Evolutionary conservation across 2,797 vertebrate genomes (phyloP), one percentile per base, ranked within the genome.

Genomic region (Chaetophractus vellerosus): DNA sequence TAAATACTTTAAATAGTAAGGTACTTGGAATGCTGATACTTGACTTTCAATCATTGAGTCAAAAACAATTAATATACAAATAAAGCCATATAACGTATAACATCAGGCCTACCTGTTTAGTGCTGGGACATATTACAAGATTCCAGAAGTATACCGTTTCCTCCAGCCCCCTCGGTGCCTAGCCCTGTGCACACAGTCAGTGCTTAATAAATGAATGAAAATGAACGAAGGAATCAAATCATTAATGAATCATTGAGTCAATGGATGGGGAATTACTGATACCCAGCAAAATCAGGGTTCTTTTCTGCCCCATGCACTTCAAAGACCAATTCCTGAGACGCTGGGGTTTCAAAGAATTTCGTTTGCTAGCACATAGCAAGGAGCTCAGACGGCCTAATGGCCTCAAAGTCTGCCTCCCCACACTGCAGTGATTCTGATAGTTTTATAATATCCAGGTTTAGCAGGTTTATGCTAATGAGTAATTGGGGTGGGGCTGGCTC

Each of bases 181-280:
- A 76, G 8, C 48, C 28, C 55, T 85, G 18, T 83, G 55, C 36
- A 24, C 48, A n/a, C 36, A 74, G 16, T 68, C 68, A 91, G 28
- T 76, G 26, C 28, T 36, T 81, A 72, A 81, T 71, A 64, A 24
- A 16, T 83, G 50, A 57, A 36, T 84, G 38, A 96, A 90, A 93
- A 63, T 84, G 24, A 89, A n/a, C 85, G 9, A 85, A 91, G 15
- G 31, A 83, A 68, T 90, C 85, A 95, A 76, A 76, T 92, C 81
- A 83, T 81, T 83, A 72, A 61, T 71, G 63, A 71, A 85, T 83
- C 83, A 86, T 31, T 76, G 59, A 90, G 79, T 64, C 36, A 61
- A 3, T 55, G 11, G 38, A 24, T 61, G 2, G 28, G 14, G 80
- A 69, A 41, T 88, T 76, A 45, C 41, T 45, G 41, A 45, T 45